Evolutionary conservation across 37 sponge, comb jelly and placozoan species (phyloP).

Genomic region (Chondrosia reniformis): DNA sequence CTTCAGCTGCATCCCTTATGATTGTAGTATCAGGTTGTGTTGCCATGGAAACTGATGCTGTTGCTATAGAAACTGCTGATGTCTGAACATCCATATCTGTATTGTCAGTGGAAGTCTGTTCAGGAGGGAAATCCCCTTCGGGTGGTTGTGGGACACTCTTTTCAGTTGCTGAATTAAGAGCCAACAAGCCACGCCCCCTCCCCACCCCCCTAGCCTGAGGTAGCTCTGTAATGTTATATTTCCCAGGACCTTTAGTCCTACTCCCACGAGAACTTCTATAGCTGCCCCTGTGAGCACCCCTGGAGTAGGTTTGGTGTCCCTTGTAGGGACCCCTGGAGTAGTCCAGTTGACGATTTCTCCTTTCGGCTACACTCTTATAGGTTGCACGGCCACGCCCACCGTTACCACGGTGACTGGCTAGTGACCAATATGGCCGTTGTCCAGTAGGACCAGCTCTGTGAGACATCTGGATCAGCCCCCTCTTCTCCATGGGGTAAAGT

Average conservation of each 20-base stretch:
- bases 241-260: not conserved
- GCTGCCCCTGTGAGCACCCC: not conserved
- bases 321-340: not conserved
- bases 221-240: too few species aligned
- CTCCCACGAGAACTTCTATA: not conserved
- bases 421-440: not conserved
- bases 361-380: not conserved
- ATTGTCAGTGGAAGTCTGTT: not conserved
- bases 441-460: slow-evolving; percentile 14
- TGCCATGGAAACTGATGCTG: not conserved
- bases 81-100: not conserved
- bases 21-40: too few species aligned
- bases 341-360: not conserved
- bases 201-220: too few species aligned
- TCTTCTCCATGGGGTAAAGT: not conserved
- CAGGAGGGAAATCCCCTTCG: not conserved
- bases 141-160: not conserved
- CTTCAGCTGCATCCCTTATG: not conserved
- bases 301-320: not conserved
- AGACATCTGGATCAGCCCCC: not conserved
- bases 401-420: not conserved
- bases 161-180: not conserved
- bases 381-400: too few species aligned
- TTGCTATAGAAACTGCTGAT: not conserved
- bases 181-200: not conserved